Conservation (phyloP, 2,888 invertebrate species). For the Volucella inflata region DNA sequence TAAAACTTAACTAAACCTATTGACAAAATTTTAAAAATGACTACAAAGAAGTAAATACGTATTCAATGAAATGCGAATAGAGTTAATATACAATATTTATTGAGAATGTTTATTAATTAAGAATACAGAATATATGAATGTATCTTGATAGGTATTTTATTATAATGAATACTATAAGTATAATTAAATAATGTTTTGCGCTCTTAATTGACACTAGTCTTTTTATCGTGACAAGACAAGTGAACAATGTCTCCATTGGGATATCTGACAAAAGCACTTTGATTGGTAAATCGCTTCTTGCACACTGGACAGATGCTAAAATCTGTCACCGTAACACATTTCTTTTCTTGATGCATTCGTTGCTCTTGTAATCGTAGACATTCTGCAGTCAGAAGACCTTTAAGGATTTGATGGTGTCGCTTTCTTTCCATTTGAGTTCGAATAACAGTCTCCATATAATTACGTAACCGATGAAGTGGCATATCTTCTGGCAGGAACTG, state of each 20-base stretch:
- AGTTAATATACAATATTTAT: constrained; percentile 5
- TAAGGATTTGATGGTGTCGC: constrained; percentile 90
- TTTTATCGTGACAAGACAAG: constrained; percentile 90
- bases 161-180: not conserved
- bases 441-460: constrained; percentile 91
- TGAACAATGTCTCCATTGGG: constrained; percentile 97
- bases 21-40: too few relatives aligned
- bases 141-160: constrained; percentile 5
- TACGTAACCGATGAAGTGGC: constrained; percentile 89
- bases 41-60: too few relatives aligned
- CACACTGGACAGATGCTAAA: constrained; percentile 95
- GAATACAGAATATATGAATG: not conserved
- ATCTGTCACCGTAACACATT: constrained; percentile 93
- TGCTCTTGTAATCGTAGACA: constrained; percentile 92
- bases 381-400: constrained; percentile 93
- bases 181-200: not conserved
- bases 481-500: constrained; percentile 92
- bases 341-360: constrained; percentile 91
- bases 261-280: constrained; percentile 96
- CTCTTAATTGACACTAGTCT: constrained; percentile 39
- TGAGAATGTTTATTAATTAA: not conserved
- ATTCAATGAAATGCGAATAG: too few relatives aligned
- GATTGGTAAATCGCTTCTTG: constrained; percentile 95
- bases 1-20: too few relatives aligned
- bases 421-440: constrained; percentile 90